Percentiles rank a stretch among this genome's conserved stretches.
phyloP scores from a whole-genome alignment of 2,113 vertebrate species.

The Callopanchax toddi region DNA sequence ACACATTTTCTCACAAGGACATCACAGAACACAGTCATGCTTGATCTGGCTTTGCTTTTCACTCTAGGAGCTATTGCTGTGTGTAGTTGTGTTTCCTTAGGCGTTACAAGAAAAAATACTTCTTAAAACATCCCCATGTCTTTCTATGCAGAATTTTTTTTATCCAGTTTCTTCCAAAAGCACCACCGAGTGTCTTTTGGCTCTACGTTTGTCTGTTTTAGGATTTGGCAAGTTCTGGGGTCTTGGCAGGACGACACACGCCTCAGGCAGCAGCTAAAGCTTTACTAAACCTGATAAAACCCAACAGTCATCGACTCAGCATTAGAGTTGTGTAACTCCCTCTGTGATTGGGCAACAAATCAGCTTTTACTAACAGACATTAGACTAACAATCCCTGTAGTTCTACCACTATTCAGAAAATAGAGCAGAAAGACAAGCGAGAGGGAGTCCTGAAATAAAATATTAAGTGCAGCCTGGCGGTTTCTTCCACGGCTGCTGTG shows the following conservation, averaged over 20 bases:
- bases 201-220: neutral
- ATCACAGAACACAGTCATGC: neutral
- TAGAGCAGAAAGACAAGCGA: neutral
- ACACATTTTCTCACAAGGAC: too few species aligned
- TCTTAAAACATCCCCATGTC: neutral
- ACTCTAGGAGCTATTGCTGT: neutral
- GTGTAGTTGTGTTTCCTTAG: too few species aligned
- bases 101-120: neutral
- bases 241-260: neutral
- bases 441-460: accelerated
- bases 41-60: neutral
- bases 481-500: neutral
- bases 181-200: neutral
- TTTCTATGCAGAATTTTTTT: neutral
- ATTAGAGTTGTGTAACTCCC: constrained; percentile 35
- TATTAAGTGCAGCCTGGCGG: neutral
- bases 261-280: constrained; percentile 5
- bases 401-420: neutral
- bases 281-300: constrained; percentile 23
- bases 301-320: constrained; percentile 8
- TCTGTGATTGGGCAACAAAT: constrained; percentile 22
- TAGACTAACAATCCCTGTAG: neutral
- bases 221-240: neutral
- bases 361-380: neutral
- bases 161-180: neutral